Conservation (phyloP, 2,113 vertebrate species). For the Andinoacara biseriatus region DNA sequence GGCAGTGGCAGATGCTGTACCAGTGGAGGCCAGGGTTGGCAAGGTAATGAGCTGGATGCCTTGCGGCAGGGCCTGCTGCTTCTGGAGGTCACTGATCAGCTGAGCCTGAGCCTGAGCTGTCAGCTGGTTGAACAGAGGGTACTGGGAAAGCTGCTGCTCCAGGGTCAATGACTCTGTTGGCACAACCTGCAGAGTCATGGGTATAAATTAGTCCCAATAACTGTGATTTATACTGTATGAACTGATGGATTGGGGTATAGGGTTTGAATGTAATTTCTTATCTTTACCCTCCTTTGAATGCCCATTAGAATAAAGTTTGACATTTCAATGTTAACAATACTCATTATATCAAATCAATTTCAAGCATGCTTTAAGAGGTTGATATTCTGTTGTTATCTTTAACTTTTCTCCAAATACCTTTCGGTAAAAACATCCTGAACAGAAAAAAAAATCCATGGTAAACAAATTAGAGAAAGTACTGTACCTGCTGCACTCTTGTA, state of each 20-base stretch:
- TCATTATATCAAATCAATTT: no score
- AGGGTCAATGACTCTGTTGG: conserved; percentile 88
- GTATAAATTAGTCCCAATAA: neutral
- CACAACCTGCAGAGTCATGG: conserved; percentile 77
- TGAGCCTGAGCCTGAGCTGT: conserved; percentile 85
- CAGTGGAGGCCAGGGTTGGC: conserved; percentile 84
- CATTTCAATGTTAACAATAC: neutral
- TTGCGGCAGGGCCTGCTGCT: conserved; percentile 81
- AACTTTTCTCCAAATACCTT: no score
- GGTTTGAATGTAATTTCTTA: neutral
- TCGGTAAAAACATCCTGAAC: no score
- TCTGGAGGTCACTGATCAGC: conserved; percentile 86
- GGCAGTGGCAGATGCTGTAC: conserved; percentile 81
- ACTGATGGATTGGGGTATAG: neutral
- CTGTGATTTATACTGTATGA: neutral
- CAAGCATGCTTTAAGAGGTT: no score
- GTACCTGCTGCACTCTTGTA: no score
- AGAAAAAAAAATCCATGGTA: no score
- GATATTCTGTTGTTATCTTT: no score
- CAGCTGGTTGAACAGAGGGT: conserved; percentile 89
- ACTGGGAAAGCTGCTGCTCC: conserved; percentile 95
- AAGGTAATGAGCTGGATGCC: conserved; percentile 87
- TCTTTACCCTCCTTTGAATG: neutral
- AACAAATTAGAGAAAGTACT: no score
- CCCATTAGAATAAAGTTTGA: neutral